A percentile compares a stretch with the other conserved stretches of the same genome.
Conservation (phyloP, 2,797 vertebrate genomes). For the Chaenodraco wilsoni region DNA sequence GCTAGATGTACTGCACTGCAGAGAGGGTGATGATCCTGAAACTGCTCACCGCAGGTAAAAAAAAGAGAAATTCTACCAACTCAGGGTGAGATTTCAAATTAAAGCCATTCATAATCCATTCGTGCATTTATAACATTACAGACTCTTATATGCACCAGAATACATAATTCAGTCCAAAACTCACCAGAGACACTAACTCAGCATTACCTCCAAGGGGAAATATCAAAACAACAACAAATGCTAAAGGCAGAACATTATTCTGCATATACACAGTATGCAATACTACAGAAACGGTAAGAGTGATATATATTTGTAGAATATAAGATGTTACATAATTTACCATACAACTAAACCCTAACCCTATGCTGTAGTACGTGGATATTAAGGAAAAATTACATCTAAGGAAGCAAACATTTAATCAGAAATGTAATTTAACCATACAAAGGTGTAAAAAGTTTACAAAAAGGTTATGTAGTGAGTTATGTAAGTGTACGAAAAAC, state of each 20-base stretch:
- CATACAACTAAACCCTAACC: too few relatives aligned
- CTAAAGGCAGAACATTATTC: conserved; percentile 44
- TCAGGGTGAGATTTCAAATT: conserved; percentile 16
- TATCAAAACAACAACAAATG: conserved; percentile 40
- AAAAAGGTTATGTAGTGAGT: too few relatives aligned
- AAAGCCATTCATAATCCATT: conserved; percentile 16
- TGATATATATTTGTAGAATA: conserved; percentile 28
- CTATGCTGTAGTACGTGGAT: not conserved
- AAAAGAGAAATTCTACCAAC: conserved; percentile 16
- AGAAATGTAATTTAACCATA: too few relatives aligned
- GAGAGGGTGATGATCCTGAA: conserved; percentile 46
- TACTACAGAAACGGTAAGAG: conserved; percentile 22
- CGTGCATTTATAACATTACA: conserved; percentile 25
- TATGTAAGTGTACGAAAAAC: too few relatives aligned
- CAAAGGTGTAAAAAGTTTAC: too few relatives aligned
- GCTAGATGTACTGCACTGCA: conserved; percentile 47
- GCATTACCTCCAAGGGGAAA: conserved; percentile 31
- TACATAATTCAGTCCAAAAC: conserved; percentile 42
- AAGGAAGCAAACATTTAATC: too few relatives aligned
- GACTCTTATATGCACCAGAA: conserved; percentile 24
- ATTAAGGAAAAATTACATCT: too few relatives aligned
- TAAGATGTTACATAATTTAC: conserved; percentile 14
- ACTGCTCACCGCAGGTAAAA: conserved; percentile 11
- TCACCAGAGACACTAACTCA: conserved; percentile 51
- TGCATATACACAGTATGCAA: conserved; percentile 28